phyloP scores from a whole-genome alignment of 2,888 invertebrate genomes.

The Agrochola litura region DNA sequence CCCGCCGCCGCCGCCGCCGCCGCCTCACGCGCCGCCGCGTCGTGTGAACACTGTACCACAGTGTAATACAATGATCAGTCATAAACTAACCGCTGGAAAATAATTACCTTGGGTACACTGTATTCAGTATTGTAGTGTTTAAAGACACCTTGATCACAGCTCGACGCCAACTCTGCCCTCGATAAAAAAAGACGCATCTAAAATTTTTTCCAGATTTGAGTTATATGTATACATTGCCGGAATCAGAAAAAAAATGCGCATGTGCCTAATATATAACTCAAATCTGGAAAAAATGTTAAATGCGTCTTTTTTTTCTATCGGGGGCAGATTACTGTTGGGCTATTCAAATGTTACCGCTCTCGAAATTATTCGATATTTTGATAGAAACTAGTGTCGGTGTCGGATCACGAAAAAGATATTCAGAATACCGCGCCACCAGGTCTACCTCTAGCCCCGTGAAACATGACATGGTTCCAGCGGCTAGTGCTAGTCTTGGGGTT shows the following conservation, averaged over 20 bases:
- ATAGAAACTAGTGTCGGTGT: neutral
- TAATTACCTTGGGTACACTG: slow-evolving; percentile 11
- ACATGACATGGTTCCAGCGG: no score
- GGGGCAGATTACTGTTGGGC: neutral
- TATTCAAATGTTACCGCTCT: slow-evolving; percentile 7
- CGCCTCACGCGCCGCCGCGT: slow-evolving; percentile 2
- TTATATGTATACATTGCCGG: no score
- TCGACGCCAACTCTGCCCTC: neutral
- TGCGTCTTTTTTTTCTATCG: no score
- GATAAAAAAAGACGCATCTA: no score
- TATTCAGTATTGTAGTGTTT: neutral
- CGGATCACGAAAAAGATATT: neutral
- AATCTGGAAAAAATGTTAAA: no score
- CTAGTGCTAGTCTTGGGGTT: no score
- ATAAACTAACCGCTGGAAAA: slow-evolving; percentile 27
- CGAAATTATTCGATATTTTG: slow-evolving; percentile 13
- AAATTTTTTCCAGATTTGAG: no score
- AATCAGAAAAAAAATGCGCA: no score
- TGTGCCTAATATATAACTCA: no score
- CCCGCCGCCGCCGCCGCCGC: neutral
- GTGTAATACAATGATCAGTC: neutral
- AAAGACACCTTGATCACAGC: slow-evolving; percentile 1
- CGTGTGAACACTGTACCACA: slow-evolving; percentile 4
- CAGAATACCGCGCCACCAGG: neutral
- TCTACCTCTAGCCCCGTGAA: no score